Percentiles rank a stretch among this genome's conserved stretches.
Evolutionary conservation across 2,888 invertebrate species (phyloP).

Genomic region (Lithophane ornitopus): DNA sequence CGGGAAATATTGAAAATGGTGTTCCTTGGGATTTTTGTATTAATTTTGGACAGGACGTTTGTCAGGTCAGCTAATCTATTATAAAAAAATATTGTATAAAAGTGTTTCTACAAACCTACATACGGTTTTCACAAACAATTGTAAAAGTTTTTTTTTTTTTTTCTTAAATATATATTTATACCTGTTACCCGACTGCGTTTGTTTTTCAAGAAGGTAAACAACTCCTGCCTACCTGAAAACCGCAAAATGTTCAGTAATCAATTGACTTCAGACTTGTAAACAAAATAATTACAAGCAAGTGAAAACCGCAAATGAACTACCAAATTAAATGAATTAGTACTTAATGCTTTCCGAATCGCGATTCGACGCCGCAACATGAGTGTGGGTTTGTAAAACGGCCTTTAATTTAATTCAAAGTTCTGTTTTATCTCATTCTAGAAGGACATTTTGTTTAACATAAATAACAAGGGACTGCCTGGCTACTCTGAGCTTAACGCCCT

Average conservation of each 20-base stretch:
- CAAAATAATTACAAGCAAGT: slow-evolving; percentile 36
- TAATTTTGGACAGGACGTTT: too few relatives aligned
- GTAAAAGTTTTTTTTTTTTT: too few relatives aligned
- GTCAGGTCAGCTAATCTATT: too few relatives aligned
- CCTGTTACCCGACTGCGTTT: neutral
- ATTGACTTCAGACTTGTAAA: neutral
- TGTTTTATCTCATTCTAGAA: neutral
- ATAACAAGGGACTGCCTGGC: too few relatives aligned
- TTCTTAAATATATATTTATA: too few relatives aligned
- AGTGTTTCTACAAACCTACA: neutral
- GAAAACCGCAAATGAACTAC: slow-evolving; percentile 9
- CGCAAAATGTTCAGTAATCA: neutral
- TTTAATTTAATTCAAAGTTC: neutral
- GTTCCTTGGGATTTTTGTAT: too few relatives aligned
- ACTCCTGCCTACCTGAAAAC: neutral
- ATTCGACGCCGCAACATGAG: neutral
- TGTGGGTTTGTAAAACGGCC: neutral
- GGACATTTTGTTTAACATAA: too few relatives aligned
- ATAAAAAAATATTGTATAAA: neutral
- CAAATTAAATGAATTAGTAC: slow-evolving; percentile 17
- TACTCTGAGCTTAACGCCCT: neutral
- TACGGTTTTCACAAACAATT: too few relatives aligned
- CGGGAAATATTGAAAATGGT: too few relatives aligned
- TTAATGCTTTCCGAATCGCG: slow-evolving; percentile 6
- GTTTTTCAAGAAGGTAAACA: neutral